phyloP scores from a whole-genome alignment of 2,888 invertebrate genomes.

The Resseliella maxima region DNA sequence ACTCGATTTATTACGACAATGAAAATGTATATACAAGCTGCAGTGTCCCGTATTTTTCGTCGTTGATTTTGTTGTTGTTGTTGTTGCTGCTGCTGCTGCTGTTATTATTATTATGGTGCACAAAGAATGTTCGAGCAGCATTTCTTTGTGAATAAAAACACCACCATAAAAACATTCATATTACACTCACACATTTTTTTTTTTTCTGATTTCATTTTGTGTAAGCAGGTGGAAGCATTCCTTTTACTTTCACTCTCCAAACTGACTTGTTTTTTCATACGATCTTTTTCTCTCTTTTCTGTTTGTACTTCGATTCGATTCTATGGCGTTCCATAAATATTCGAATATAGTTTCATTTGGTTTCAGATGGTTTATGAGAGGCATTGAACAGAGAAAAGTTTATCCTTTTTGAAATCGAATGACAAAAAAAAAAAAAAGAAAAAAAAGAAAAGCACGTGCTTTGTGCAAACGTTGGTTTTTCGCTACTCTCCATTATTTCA shows the following conservation, averaged over 20 bases:
- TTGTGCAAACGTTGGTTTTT: background rate
- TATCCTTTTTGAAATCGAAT: background rate
- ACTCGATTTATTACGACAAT: background rate
- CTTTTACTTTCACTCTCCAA: background rate
- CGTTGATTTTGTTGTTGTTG: too few relatives aligned
- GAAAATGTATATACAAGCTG: conserved; percentile 12
- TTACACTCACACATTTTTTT: background rate
- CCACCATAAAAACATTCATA: background rate
- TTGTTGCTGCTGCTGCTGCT: too few relatives aligned
- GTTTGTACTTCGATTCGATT: background rate
- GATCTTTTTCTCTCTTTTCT: too few relatives aligned
- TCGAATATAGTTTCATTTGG: background rate
- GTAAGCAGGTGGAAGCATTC: background rate
- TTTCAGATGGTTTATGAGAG: background rate
- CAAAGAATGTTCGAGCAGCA: background rate
- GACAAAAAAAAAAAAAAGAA: background rate
- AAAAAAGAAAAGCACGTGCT: background rate
- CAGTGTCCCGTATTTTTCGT: too few relatives aligned
- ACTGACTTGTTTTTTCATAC: background rate
- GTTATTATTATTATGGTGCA: background rate
- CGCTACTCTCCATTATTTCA: background rate
- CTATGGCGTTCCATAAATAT: background rate
- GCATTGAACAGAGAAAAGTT: background rate
- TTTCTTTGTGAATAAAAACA: background rate
- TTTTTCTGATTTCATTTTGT: background rate